Percentiles rank a stretch among this genome's conserved stretches.
Evolutionary conservation across 2,113 vertebrate species (phyloP).

Genomic region (Brachypteracias leptosomus): DNA sequence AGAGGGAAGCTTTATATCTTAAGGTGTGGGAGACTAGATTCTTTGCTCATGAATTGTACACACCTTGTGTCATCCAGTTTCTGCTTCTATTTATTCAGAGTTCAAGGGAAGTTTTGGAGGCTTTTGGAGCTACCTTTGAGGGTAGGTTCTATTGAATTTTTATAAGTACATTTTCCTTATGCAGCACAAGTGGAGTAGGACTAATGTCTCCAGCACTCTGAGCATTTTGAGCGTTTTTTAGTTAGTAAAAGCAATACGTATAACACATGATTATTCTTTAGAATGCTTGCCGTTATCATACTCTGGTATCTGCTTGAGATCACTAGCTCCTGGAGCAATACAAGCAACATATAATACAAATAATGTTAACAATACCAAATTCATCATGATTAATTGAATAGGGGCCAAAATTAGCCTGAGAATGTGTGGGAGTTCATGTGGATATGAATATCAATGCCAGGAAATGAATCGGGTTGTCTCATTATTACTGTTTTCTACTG

Average conservation of each 20-base stretch:
- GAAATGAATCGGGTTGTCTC: background rate
- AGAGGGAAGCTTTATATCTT: background rate
- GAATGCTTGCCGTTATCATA: background rate
- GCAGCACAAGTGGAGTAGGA: background rate
- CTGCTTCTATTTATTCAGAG: background rate
- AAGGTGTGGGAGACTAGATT: background rate
- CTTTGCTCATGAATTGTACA: background rate
- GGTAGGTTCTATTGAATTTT: background rate
- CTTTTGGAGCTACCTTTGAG: background rate
- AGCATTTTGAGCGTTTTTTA: background rate
- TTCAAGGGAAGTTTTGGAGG: background rate
- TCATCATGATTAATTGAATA: background rate
- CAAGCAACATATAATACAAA: background rate
- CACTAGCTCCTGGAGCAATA: background rate
- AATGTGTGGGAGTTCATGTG: background rate
- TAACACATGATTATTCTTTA: background rate
- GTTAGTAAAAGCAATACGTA: background rate
- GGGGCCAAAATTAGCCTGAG: background rate
- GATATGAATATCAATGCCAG: background rate
- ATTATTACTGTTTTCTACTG: background rate
- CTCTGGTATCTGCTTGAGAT: background rate
- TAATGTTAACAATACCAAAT: background rate
- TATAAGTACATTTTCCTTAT: background rate
- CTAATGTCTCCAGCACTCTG: background rate
- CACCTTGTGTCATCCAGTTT: background rate